These are phyloP conservation scores for Turritopsis dohrnii DNA, from an alignment of 30 jellyfish, hydroid and myxozoan genomes.

Conservation along the genomic window DNA sequence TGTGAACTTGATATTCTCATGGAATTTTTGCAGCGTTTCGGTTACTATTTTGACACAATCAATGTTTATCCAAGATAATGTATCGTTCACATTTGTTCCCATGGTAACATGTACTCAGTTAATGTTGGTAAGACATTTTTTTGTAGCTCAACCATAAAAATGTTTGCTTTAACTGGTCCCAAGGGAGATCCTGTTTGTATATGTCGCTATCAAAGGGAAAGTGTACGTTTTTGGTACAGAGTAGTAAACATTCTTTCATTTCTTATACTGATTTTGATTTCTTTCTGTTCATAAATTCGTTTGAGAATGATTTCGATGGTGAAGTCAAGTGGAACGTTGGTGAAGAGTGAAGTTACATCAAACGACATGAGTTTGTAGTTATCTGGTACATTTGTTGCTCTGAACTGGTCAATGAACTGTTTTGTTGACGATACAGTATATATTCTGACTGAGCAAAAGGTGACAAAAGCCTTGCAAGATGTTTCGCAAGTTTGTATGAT, in stretches of 20 bases:
- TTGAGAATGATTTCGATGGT: no score
- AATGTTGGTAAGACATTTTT: conserved; percentile 12
- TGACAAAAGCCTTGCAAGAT: conserved; percentile 12
- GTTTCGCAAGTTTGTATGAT: no score
- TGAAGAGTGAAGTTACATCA: no score
- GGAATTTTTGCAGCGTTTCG: not conserved
- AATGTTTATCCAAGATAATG: conserved; percentile 18
- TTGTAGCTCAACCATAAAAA: conserved; percentile 21
- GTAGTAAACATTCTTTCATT: not conserved
- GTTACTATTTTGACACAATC: not conserved
- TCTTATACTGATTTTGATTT: not conserved
- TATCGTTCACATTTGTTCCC: conserved; percentile 32
- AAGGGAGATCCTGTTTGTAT: conserved; percentile 12
- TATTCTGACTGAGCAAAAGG: not conserved
- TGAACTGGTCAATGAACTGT: not conserved
- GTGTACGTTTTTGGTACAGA: conserved; percentile 15
- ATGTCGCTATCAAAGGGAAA: not conserved
- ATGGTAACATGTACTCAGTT: not conserved
- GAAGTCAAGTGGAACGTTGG: no score
- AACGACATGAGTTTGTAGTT: no score
- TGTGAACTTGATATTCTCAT: conserved; percentile 32
- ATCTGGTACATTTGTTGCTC: not conserved
- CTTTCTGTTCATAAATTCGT: no score
- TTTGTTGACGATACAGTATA: not conserved
- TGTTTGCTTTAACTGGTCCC: conserved; percentile 19